Percentiles rank a stretch among this genome's conserved stretches.
These are phyloP conservation scores for Cuculus canorus DNA, from an alignment of 2,797 vertebrate species.

Conservation along the genomic window DNA sequence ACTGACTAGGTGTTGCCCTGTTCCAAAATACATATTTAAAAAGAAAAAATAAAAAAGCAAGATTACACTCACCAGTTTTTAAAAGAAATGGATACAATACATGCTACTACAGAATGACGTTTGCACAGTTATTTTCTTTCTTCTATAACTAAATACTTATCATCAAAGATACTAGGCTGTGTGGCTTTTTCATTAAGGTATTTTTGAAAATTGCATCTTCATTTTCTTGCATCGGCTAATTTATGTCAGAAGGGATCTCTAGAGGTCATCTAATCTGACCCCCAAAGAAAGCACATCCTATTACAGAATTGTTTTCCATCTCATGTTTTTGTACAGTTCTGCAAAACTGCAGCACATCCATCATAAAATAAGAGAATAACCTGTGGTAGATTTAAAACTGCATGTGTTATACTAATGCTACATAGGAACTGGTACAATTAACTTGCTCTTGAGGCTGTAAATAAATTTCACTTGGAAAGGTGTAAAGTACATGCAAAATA, in stretches of 20 bases:
- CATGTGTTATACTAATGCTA: neutral
- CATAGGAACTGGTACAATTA: neutral
- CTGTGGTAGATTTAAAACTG: neutral
- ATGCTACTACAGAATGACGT: neutral
- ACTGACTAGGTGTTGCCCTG: neutral
- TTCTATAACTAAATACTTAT: neutral
- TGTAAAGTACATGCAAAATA: neutral
- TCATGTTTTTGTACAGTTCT: neutral
- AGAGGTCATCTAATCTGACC: neutral
- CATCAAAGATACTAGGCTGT: neutral
- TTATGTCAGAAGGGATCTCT: neutral
- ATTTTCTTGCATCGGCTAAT: neutral
- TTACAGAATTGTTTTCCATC: neutral
- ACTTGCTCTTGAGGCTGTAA: neutral
- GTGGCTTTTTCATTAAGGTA: neutral
- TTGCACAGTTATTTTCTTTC: neutral
- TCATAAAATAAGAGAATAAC: neutral
- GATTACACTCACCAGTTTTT: neutral
- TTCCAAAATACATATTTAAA: neutral
- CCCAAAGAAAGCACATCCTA: neutral
- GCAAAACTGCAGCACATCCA: neutral
- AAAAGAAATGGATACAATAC: neutral
- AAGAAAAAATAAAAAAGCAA: neutral
- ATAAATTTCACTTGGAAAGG: neutral
- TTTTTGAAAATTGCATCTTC: neutral